These are phyloP conservation scores for Nasonia oneida DNA, from an alignment of 2,888 invertebrate genomes.

Conservation along the genomic window DNA sequence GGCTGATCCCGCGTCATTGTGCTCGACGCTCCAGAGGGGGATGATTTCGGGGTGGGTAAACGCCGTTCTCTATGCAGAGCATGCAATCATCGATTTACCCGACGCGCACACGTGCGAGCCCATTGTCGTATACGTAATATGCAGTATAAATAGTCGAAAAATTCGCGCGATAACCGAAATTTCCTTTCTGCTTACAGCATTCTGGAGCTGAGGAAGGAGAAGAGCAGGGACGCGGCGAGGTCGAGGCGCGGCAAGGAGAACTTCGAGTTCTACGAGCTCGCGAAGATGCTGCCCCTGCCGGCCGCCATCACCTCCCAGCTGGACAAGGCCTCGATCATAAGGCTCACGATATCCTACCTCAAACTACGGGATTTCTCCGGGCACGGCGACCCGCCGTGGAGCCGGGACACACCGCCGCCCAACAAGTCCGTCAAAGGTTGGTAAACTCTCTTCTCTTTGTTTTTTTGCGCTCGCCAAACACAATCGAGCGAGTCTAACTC, in stretches of 20 bases:
- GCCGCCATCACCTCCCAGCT: constrained; percentile 96
- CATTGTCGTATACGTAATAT: background rate
- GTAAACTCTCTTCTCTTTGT: constrained; percentile 66
- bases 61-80: background rate
- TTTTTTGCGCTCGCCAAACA: background rate
- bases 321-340: constrained; percentile 97
- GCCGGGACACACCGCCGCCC: constrained; percentile 88
- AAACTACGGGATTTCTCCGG: constrained; percentile 96
- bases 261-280: constrained; percentile 97
- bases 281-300: constrained; percentile 94
- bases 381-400: constrained; percentile 98
- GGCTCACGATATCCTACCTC: constrained; percentile 97
- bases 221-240: constrained; percentile 94
- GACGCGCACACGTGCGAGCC: background rate
- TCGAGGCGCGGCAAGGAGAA: constrained; percentile 96
- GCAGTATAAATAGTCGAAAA: background rate
- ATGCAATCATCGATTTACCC: background rate
- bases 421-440: constrained; percentile 92
- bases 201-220: constrained; percentile 95
- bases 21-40: background rate
- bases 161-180: background rate
- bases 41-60: constrained; percentile 17
- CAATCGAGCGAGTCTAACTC: background rate
- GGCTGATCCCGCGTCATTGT: background rate
- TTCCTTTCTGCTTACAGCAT: constrained; percentile 85